Evolutionary conservation across 2,888 invertebrate species (phyloP).

Genomic region (Drosophila mimetica): DNA sequence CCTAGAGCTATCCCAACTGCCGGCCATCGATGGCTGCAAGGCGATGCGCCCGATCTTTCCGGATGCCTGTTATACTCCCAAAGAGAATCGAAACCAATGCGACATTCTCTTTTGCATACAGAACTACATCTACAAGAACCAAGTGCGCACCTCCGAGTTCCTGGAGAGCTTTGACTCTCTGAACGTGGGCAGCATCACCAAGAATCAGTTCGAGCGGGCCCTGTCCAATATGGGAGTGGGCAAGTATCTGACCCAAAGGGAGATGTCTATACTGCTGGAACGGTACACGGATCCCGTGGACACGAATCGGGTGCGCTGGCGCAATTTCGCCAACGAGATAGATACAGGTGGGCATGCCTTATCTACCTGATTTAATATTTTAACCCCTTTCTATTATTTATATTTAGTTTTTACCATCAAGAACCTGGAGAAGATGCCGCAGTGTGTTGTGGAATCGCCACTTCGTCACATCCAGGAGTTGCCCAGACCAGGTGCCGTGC

Average conservation of each 20-base stretch:
- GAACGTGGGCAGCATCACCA: slow-evolving; percentile 88
- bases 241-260: slow-evolving; percentile 86
- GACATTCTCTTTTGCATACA: slow-evolving; percentile 86
- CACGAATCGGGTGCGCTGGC: slow-evolving; percentile 89
- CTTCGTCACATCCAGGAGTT: slow-evolving; percentile 85
- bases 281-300: slow-evolving; percentile 91
- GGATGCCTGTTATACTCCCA: slow-evolving; percentile 68
- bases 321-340: slow-evolving; percentile 91
- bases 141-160: slow-evolving; percentile 88
- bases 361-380: too few species aligned
- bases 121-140: slow-evolving; percentile 87
- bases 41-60: slow-evolving; percentile 65
- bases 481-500: slow-evolving; percentile 84
- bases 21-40: slow-evolving; percentile 76
- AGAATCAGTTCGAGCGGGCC: slow-evolving; percentile 89
- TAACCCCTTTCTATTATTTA: too few species aligned
- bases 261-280: slow-evolving; percentile 87
- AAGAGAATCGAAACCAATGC: slow-evolving; percentile 69
- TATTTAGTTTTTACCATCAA: slow-evolving; percentile 88
- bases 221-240: slow-evolving; percentile 88
- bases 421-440: slow-evolving; percentile 89
- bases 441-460: slow-evolving; percentile 86
- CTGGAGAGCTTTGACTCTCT: slow-evolving; percentile 90
- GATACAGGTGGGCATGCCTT: slow-evolving; percentile 89
- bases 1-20: slow-evolving; percentile 88